These are phyloP conservation scores for Micromesistius poutassou DNA, from an alignment of 2,797 vertebrate genomes.

Conservation along the genomic window DNA sequence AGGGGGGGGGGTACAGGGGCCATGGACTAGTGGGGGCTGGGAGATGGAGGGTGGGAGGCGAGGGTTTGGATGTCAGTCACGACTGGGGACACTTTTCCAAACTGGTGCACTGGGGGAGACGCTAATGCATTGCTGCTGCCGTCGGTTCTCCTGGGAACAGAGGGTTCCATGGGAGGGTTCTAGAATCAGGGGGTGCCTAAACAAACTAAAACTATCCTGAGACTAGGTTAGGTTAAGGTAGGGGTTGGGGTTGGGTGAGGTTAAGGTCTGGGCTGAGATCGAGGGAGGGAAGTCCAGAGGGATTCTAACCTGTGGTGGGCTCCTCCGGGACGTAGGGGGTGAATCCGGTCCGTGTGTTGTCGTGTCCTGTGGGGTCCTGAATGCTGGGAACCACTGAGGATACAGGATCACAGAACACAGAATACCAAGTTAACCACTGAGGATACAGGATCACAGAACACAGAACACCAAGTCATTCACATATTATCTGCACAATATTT, in stretches of 20 bases:
- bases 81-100: no score
- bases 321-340: slow-evolving; percentile 64
- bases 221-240: no score
- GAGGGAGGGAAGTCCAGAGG: background rate
- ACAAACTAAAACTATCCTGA: no score
- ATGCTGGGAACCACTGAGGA: slow-evolving; percentile 83
- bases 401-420: background rate
- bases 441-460: slow-evolving; percentile 16
- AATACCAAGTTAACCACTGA: slow-evolving; percentile 71
- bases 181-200: no score
- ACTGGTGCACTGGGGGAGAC: no score
- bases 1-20: no score
- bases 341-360: slow-evolving; percentile 66
- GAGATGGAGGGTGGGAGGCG: no score
- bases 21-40: no score
- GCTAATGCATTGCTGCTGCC: no score
- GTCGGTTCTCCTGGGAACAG: no score
- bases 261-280: background rate
- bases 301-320: slow-evolving; percentile 64
- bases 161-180: no score
- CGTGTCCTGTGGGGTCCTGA: slow-evolving; percentile 78
- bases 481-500: background rate
- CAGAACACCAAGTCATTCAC: background rate
- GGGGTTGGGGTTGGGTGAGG: background rate
- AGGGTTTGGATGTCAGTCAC: background rate